Evolutionary conservation across 2,113 vertebrate genomes (phyloP).

Genomic region (Alces alces): DNA sequence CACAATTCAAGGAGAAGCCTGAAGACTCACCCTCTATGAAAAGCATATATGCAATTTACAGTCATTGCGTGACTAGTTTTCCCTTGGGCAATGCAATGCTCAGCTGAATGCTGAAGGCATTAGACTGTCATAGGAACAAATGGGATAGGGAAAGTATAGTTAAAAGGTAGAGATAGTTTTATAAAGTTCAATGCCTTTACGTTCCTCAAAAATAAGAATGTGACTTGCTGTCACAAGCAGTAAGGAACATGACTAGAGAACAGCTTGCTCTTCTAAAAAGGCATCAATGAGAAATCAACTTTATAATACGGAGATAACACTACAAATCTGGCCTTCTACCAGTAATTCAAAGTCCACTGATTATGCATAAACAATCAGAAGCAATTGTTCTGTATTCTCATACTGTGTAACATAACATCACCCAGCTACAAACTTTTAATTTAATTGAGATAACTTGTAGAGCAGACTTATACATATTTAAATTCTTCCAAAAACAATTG

Average conservation of each 20-base stretch:
- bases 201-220: neutral
- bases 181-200: slow-evolving; percentile 19
- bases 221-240: neutral
- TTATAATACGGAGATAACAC: neutral
- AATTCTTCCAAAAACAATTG: neutral
- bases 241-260: neutral
- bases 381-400: neutral
- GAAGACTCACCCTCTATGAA: neutral
- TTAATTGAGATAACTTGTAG: neutral
- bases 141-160: neutral
- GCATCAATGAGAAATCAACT: neutral
- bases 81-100: neutral
- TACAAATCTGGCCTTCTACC: neutral
- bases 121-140: neutral
- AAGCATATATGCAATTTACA: neutral
- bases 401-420: neutral
- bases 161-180: neutral
- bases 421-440: neutral
- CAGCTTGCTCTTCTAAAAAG: slow-evolving; percentile 15
- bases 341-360: neutral
- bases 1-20: neutral
- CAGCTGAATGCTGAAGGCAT: neutral
- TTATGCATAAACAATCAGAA: slow-evolving; percentile 34
- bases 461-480: neutral
- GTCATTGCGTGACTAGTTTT: neutral